Conservation (phyloP, 2,797 vertebrate genomes). For the Melopsittacus undulatus region DNA sequence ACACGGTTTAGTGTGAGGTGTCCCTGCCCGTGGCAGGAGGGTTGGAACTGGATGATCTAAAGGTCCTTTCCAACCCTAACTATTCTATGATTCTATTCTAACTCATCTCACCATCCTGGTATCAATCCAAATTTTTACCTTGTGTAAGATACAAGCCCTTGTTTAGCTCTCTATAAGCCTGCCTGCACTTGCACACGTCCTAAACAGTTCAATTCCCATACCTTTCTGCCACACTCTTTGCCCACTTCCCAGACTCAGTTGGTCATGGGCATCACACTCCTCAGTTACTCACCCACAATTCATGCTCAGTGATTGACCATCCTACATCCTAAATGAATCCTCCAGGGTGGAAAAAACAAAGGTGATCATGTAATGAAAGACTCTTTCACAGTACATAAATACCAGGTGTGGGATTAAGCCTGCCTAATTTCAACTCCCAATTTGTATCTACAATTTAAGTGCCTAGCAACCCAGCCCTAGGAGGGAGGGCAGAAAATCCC, state of each 20-base stretch:
- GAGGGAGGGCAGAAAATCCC: background rate
- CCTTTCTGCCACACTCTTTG: background rate
- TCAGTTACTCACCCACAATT: background rate
- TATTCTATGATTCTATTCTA: too few relatives aligned
- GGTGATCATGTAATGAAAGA: background rate
- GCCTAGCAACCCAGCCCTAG: background rate
- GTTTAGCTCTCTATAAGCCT: background rate
- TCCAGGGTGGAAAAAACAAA: background rate
- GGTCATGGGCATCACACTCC: background rate
- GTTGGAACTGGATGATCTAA: too few relatives aligned
- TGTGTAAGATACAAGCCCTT: background rate
- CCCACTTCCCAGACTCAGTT: background rate
- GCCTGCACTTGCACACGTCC: background rate
- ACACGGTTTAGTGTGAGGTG: too few relatives aligned
- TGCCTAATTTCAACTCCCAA: slow-evolving; percentile 29
- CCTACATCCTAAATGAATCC: background rate
- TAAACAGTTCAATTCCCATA: background rate
- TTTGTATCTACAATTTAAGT: slow-evolving; percentile 22
- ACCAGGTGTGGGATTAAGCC: slow-evolving; percentile 33
- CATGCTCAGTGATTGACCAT: background rate
- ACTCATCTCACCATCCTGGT: background rate
- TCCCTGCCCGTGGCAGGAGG: too few relatives aligned
- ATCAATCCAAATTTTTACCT: background rate
- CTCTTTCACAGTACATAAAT: slow-evolving; percentile 44
- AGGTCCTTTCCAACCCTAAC: too few relatives aligned